phyloP scores from a whole-genome alignment of 2,113 vertebrate species.

The Megaceryle torquata region DNA sequence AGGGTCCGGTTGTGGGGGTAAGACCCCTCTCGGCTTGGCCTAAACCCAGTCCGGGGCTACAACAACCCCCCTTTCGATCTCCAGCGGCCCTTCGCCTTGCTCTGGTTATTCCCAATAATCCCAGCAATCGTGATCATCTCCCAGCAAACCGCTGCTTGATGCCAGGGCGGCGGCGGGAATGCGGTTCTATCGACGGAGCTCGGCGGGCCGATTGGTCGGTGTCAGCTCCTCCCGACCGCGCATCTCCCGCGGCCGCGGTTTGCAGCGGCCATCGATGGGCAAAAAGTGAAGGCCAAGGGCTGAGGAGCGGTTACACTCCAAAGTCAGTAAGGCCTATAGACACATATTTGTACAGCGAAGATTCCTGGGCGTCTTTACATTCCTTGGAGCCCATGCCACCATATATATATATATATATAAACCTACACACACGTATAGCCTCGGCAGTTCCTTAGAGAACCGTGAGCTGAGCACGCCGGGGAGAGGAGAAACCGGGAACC shows the following conservation, averaged over 20 bases:
- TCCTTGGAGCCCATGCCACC: not conserved
- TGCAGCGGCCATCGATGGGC: not conserved
- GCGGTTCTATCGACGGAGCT: not conserved
- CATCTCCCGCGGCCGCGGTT: not conserved
- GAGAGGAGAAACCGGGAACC: not conserved
- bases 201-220: not conserved
- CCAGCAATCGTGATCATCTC: accelerated
- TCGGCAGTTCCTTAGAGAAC: not conserved
- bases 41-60: not conserved
- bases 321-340: not conserved
- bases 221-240: not conserved
- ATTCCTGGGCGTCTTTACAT: not conserved
- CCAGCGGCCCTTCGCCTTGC: not conserved
- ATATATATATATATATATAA: too few relatives aligned
- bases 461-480: not conserved
- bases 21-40: not conserved
- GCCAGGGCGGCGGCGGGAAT: accelerated
- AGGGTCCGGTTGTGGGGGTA: not conserved
- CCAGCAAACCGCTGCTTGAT: accelerated
- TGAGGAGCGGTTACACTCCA: not conserved
- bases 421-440: not conserved
- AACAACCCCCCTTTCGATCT: not conserved
- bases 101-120: not conserved
- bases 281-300: not conserved
- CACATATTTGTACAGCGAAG: not conserved